These are phyloP conservation scores for Marasmarcha lunaedactyla DNA, from an alignment of 2,888 invertebrate genomes.

Conservation along the genomic window DNA sequence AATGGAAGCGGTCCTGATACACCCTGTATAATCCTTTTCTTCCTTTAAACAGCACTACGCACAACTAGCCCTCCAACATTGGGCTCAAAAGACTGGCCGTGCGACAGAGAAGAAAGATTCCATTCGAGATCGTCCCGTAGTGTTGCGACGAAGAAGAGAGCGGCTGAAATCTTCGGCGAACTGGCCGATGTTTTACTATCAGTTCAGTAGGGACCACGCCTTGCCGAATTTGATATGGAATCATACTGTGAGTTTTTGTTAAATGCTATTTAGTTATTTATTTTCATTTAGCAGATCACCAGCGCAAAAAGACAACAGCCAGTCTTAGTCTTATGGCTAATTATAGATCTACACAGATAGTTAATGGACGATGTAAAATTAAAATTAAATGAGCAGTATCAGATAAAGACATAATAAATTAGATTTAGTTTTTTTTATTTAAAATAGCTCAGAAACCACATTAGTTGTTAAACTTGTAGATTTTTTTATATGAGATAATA, in stretches of 20 bases:
- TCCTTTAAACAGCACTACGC: conserved; percentile 49
- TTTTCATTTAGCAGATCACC: too few species aligned
- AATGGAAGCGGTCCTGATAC: too few species aligned
- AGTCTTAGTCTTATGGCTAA: neutral
- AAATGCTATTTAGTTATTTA: too few species aligned
- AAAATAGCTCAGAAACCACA: too few species aligned
- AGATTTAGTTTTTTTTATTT: too few species aligned
- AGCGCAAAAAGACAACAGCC: neutral
- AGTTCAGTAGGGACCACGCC: conserved; percentile 94
- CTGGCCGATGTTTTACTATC: conserved; percentile 95
- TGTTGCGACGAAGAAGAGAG: conserved; percentile 90
- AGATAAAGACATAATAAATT: too few species aligned
- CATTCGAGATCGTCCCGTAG: conserved; percentile 86
- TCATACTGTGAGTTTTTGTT: conserved; percentile 79
- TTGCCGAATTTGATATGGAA: conserved; percentile 99
- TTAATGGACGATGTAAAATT: too few species aligned
- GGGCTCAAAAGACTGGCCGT: conserved; percentile 77
- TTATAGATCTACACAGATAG: too few species aligned
- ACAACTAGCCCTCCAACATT: conserved; percentile 61
- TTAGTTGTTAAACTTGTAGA: too few species aligned
- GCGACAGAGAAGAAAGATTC: conserved; percentile 60
- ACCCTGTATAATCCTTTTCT: too few species aligned
- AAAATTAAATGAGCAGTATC: too few species aligned
- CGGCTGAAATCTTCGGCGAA: conserved; percentile 88
- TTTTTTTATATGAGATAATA: too few species aligned